Percentiles rank a stretch among this genome's conserved stretches.
Evolutionary conservation across 2,888 invertebrate genomes (phyloP).

Genomic region (Autographa gamma): DNA sequence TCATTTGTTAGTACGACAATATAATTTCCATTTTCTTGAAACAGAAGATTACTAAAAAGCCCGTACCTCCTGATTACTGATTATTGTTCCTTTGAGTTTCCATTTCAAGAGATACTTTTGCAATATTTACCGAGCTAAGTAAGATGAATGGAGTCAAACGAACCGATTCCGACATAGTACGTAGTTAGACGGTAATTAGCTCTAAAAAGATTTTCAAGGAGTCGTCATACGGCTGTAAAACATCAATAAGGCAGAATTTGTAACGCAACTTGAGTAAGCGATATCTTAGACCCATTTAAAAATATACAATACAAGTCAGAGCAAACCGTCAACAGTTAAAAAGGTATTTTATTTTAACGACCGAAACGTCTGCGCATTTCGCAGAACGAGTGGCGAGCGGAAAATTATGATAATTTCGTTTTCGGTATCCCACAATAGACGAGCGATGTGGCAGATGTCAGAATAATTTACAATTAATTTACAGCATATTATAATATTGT

Average conservation of each 20-base stretch:
- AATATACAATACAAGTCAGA: conserved; percentile 50
- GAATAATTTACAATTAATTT: conserved; percentile 46
- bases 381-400: conserved; percentile 72
- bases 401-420: conserved; percentile 79
- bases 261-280: conserved; percentile 52
- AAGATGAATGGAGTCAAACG: background rate
- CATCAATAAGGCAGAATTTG: conserved; percentile 49
- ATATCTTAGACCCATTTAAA: conserved; percentile 46
- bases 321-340: conserved; percentile 60
- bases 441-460: conserved; percentile 59
- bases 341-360: conserved; percentile 70
- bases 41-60: background rate
- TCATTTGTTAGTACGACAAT: background rate
- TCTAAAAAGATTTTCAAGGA: conserved; percentile 32
- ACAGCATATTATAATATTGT: background rate
- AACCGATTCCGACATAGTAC: conserved; percentile 11
- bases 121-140: background rate
- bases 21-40: background rate
- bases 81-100: background rate
- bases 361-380: conserved; percentile 69
- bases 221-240: conserved; percentile 29
- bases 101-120: background rate
- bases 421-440: conserved; percentile 60
- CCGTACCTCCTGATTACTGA: background rate
- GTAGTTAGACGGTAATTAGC: conserved; percentile 35